phyloP scores from a whole-genome alignment of 2,113 vertebrate species.

The Oreocharis arfaki region DNA sequence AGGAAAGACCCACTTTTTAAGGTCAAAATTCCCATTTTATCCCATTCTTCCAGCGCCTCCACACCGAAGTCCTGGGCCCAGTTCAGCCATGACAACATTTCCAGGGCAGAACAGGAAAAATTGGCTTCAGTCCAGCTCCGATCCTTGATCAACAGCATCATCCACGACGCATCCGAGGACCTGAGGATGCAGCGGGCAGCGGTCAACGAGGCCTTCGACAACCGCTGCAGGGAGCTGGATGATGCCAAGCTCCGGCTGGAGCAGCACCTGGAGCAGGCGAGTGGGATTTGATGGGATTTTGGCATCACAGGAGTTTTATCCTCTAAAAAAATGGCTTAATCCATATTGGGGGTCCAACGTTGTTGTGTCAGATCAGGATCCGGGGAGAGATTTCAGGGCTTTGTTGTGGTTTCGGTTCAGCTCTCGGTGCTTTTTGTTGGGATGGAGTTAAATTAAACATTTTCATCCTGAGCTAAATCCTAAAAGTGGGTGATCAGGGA shows the following conservation, averaged over 20 bases:
- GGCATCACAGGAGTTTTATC: background rate
- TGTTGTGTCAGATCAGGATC: background rate
- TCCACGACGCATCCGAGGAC: slow-evolving; percentile 80
- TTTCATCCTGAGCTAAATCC: background rate
- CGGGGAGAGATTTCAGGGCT: background rate
- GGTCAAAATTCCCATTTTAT: background rate
- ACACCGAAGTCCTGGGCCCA: slow-evolving; percentile 75
- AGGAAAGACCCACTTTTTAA: background rate
- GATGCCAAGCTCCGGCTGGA: slow-evolving; percentile 77
- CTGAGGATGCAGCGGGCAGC: slow-evolving; percentile 76
- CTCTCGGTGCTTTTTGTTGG: background rate
- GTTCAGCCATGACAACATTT: slow-evolving; percentile 81
- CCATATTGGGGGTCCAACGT: rapidly evolving
- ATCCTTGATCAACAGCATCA: slow-evolving; percentile 73
- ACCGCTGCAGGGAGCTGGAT: slow-evolving; percentile 72
- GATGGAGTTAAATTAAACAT: rapidly evolving
- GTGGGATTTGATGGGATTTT: background rate
- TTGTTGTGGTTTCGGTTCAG: background rate
- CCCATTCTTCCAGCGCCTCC: slow-evolving; percentile 69
- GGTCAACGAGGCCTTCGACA: slow-evolving; percentile 73
- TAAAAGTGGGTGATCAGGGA: background rate
- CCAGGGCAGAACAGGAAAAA: slow-evolving; percentile 73
- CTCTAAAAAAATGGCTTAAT: too few relatives aligned
- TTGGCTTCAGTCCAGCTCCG: slow-evolving; percentile 76
- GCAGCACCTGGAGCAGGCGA: slow-evolving; percentile 73